phyloP scores from a whole-genome alignment of 2,113 vertebrate species.

The Sialia sialis region DNA sequence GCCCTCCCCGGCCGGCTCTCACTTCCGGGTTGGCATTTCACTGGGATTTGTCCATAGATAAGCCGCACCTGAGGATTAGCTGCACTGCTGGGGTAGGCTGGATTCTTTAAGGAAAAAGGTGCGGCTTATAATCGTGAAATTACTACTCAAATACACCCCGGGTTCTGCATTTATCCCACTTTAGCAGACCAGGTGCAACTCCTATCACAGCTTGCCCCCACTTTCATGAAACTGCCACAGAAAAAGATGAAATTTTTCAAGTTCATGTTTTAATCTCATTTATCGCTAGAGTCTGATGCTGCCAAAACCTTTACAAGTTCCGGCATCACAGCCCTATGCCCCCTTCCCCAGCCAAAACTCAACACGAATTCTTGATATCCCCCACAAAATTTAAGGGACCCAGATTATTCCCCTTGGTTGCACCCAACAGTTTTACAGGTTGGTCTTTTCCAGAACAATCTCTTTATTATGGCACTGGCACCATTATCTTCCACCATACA shows the following conservation, averaged over 20 bases:
- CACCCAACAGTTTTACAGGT: neutral
- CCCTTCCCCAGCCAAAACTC: neutral
- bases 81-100: too few species aligned
- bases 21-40: too few species aligned
- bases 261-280: neutral
- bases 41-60: too few species aligned
- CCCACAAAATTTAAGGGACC: fast-evolving
- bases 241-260: neutral
- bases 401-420: too few species aligned
- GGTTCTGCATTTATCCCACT: neutral
- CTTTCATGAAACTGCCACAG: neutral
- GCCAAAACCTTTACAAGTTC: neutral
- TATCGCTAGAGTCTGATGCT: fast-evolving
- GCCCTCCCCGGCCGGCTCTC: too few species aligned
- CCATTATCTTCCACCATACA: neutral
- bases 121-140: too few species aligned
- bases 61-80: too few species aligned
- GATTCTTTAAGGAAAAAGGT: too few species aligned
- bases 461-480: neutral
- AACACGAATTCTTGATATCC: fast-evolving
- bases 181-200: neutral
- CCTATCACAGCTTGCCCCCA: fast-evolving
- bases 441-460: neutral
- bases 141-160: neutral
- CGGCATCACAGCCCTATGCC: neutral